phyloP scores from a whole-genome alignment of 2,797 vertebrate species.

The Alauda arvensis region DNA sequence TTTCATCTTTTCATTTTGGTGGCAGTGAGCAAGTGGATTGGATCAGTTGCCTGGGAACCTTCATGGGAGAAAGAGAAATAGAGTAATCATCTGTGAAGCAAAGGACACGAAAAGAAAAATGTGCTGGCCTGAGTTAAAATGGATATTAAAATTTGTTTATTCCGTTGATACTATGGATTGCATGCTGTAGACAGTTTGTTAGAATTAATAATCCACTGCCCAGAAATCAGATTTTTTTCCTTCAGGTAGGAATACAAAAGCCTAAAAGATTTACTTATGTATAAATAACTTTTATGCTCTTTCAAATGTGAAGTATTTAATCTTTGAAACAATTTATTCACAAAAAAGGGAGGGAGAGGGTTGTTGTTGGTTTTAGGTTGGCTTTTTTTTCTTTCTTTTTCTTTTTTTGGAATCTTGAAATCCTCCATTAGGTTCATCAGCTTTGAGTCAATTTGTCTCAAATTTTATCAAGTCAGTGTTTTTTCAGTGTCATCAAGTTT shows the following conservation, averaged over 20 bases:
- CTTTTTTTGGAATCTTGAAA: neutral
- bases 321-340: neutral
- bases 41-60: constrained; percentile 64
- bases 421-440: neutral
- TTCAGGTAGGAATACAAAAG: neutral
- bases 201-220: neutral
- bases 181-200: neutral
- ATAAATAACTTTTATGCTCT: neutral
- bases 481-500: neutral
- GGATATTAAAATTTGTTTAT: constrained; percentile 50
- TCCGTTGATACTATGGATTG: neutral
- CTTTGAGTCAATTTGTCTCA: neutral
- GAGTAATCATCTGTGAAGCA: constrained; percentile 51
- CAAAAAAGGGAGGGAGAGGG: neutral
- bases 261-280: neutral
- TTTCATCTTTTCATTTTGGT: constrained; percentile 66
- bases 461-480: neutral
- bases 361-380: neutral
- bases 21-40: constrained; percentile 61
- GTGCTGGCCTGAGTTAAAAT: constrained; percentile 18
- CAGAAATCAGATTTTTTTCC: constrained; percentile 1
- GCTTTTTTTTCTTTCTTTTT: too few species aligned
- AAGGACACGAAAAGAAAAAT: constrained; percentile 38
- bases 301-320: neutral
- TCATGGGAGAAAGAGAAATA: constrained; percentile 46